Percentiles rank a stretch among this genome's conserved stretches.
phyloP scores from a whole-genome alignment of 92 coral and sea anemone species.

The Bergia sp. region DNA sequence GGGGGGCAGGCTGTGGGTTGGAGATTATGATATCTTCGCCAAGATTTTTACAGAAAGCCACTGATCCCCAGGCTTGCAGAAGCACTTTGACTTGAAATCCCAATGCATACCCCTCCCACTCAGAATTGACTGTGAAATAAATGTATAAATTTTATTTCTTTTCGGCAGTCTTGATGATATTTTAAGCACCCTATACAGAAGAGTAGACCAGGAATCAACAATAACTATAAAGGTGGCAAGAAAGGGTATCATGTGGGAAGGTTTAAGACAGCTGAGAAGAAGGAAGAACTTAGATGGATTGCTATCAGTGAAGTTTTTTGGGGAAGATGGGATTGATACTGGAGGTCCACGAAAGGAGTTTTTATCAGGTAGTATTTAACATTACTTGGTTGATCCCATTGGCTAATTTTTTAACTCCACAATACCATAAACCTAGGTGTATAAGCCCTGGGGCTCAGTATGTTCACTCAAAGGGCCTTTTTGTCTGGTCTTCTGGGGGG shows the following conservation, averaged over 20 bases:
- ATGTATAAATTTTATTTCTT: slow-evolving; percentile 31
- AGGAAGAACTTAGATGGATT: slow-evolving; percentile 41
- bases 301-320: slow-evolving; percentile 51
- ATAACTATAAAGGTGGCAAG: slow-evolving; percentile 37
- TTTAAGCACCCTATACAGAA: slow-evolving; percentile 46
- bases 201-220: slow-evolving; percentile 35
- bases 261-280: slow-evolving; percentile 43
- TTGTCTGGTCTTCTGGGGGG: slow-evolving; percentile 25
- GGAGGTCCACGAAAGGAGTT: slow-evolving; percentile 51
- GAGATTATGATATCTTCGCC: neutral
- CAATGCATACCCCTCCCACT: slow-evolving; percentile 32
- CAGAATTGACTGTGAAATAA: slow-evolving; percentile 26
- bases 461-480: slow-evolving; percentile 33
- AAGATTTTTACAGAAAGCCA: slow-evolving; percentile 28
- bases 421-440: slow-evolving; percentile 13
- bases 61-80: slow-evolving; percentile 29
- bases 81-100: slow-evolving; percentile 30
- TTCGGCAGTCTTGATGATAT: slow-evolving; percentile 55
- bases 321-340: slow-evolving; percentile 50
- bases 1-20: too few relatives aligned
- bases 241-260: slow-evolving; percentile 48
- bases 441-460: slow-evolving; percentile 30
- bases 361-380: slow-evolving; percentile 39
- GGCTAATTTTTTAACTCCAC: slow-evolving; percentile 28
- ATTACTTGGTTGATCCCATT: slow-evolving; percentile 28